Evolutionary conservation across 1,140 invertebrate genomes (phyloP).

Genomic region (Cydia strobilella): DNA sequence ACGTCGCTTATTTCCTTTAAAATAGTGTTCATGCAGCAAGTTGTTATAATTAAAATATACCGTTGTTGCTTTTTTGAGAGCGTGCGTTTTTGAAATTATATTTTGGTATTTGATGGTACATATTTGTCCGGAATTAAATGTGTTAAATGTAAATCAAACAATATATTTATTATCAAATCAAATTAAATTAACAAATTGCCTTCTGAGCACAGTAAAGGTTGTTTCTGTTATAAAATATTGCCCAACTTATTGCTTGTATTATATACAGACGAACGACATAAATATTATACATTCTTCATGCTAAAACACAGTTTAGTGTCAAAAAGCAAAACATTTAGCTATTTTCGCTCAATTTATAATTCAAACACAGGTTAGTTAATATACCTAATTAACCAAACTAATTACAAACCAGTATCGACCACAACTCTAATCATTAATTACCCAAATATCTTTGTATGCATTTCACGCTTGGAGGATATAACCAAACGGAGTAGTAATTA

Average conservation of each 20-base stretch:
- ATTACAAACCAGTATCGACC: neutral
- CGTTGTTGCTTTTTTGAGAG: neutral
- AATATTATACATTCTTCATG: no score
- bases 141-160: no score
- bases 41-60: neutral
- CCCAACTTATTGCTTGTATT: no score
- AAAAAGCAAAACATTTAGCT: neutral
- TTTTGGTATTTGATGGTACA: neutral
- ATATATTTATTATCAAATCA: no score
- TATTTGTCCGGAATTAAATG: no score
- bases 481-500: no score
- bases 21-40: neutral
- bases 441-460: neutral
- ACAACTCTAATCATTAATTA: neutral
- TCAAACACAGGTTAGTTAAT: neutral
- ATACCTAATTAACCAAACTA: neutral
- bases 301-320: neutral
- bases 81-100: neutral
- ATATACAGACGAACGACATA: no score
- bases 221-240: no score
- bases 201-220: no score
- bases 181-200: no score
- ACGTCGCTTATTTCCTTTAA: neutral
- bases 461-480: no score
- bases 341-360: neutral